Percentiles rank a stretch among this genome's conserved stretches.
Evolutionary conservation across 2,888 invertebrate species (phyloP).

Genomic region (Cyaniris semiargus): DNA sequence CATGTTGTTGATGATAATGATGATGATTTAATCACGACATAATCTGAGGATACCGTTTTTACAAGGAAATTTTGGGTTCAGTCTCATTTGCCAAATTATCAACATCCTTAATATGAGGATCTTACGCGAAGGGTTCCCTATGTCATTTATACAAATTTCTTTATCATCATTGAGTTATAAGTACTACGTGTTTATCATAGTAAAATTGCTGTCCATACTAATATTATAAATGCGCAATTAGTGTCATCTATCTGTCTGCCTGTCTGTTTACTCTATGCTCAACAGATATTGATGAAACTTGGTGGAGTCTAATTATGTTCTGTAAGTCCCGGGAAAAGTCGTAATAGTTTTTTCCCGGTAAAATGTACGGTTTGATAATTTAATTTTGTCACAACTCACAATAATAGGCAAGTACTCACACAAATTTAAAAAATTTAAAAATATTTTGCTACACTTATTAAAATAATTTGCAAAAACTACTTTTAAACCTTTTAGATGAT

Average conservation of each 20-base stretch:
- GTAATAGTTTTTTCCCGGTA: too few relatives aligned
- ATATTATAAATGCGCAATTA: too few relatives aligned
- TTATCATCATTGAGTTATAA: too few relatives aligned
- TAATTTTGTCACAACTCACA: too few relatives aligned
- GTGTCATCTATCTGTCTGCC: too few relatives aligned
- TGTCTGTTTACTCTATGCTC: too few relatives aligned
- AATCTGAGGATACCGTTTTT: constrained; percentile 2
- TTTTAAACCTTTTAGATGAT: neutral
- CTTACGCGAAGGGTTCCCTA: neutral
- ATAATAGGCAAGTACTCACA: neutral
- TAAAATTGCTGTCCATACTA: too few relatives aligned
- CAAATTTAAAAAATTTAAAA: neutral
- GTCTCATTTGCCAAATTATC: neutral
- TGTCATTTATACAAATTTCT: neutral
- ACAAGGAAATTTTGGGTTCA: neutral
- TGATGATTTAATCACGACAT: neutral
- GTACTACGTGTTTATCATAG: too few relatives aligned
- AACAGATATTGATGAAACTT: too few relatives aligned
- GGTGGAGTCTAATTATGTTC: too few relatives aligned
- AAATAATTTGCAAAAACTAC: neutral
- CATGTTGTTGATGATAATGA: neutral
- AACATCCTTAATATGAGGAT: constrained; percentile 3
- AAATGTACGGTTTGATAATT: too few relatives aligned
- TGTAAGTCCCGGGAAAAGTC: too few relatives aligned
- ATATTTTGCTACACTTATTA: neutral